Percentiles rank a stretch among this genome's conserved stretches.
Evolutionary conservation across 2,113 vertebrate genomes (phyloP).

Genomic region (Gymnogyps californianus): DNA sequence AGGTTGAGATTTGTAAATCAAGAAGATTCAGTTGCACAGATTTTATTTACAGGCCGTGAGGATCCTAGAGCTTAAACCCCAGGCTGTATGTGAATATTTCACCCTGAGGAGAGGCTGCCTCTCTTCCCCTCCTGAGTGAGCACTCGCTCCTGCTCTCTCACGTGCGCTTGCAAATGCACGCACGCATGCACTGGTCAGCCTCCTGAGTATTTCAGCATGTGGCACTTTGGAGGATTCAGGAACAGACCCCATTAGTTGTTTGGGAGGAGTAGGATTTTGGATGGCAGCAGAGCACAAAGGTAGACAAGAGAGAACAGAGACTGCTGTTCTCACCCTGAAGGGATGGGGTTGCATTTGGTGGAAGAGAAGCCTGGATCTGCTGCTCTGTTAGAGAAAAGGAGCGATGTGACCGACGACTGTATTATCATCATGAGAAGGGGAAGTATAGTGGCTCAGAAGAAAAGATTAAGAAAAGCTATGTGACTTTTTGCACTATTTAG

Average conservation of each 20-base stretch:
- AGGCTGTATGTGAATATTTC: not conserved
- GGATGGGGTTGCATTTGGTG: not conserved
- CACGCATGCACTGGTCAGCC: fast-evolving
- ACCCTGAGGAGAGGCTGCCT: not conserved
- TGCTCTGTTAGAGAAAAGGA: not conserved
- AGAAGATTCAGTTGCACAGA: not conserved
- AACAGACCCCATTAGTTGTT: not conserved
- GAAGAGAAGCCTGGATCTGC: not conserved
- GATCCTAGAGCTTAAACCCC: not conserved
- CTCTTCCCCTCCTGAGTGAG: not conserved
- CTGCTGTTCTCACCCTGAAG: not conserved
- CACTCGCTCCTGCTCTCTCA: not conserved
- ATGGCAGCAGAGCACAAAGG: not conserved
- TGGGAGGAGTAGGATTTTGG: not conserved
- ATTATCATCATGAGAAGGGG: not conserved
- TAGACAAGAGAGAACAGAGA: not conserved
- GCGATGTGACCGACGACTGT: not conserved
- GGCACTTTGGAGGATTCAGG: not conserved
- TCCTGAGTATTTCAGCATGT: not conserved
- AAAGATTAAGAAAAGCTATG: not conserved
- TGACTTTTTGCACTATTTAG: not conserved
- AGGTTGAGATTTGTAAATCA: not conserved
- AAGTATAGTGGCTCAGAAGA: not conserved
- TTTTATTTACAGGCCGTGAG: not conserved
- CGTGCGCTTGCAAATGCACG: fast-evolving